Base-by-base conservation (phyloP, 2,888 invertebrate species). In the Leucania comma region DNA sequence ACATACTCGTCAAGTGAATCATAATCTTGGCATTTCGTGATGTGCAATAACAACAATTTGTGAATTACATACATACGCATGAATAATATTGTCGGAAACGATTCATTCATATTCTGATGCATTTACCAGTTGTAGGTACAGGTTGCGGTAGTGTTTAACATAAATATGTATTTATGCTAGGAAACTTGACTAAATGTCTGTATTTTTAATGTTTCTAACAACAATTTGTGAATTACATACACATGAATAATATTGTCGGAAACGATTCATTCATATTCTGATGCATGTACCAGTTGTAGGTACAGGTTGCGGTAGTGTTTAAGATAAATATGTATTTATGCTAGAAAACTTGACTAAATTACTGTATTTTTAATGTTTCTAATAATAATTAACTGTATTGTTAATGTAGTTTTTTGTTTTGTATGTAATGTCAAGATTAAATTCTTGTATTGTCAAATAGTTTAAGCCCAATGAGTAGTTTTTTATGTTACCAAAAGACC, bases 1-100 rank as follows among this genome's bases (percentile, higher is more conserved):
- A 73, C n/a, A 24, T 24, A 48, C 1, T 17, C 20, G n/a, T 12
- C 9, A 12, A n/a, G 26, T 58, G 68, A 80, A 68, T 68, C 57
- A 62, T 50, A 1, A 5, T 8, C 20, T 42, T 60, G 32, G 35
- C 17, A 58, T 68, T 68, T 32, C 29, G 38, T 38, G 57, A 57
- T 54, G 46, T 68, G 65, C 51, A 68, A 26, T 48, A 48, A 3
- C 38, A 35, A n/a, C 24, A 38, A 20, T 61, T 9, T 38, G 57
- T 22, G 12, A 17, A 32, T 32, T 54, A 59, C 54, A 64, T 58
- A 14, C 48, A 66, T 51, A 48, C 22, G 54, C 32, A 35, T 48
- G 61, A 58, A 75, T 57, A 50, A 56, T 42, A 64, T 26, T 14
- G 22, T 1, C 50, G 22, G 46, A 51, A 58, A 57, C 35, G 9